These are phyloP conservation scores for Bubo bubo DNA, from an alignment of 2,113 vertebrate species.

Conservation along the genomic window DNA sequence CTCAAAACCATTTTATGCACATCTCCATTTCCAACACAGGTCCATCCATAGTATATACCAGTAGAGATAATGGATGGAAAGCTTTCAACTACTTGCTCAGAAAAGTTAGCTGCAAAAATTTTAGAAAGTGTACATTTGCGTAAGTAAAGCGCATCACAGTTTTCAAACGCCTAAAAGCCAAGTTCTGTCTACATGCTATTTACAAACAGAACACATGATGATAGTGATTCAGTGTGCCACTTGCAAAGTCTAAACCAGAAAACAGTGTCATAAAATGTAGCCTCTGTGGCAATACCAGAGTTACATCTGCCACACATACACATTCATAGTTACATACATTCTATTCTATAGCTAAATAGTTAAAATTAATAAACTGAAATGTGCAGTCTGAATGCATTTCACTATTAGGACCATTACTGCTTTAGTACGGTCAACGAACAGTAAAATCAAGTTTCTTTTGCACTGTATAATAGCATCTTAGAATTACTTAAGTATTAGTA, in stretches of 20 bases:
- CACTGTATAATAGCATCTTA: neutral
- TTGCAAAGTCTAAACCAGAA: neutral
- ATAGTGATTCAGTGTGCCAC: neutral
- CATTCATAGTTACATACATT: neutral
- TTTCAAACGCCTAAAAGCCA: neutral
- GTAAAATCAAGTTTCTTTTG: neutral
- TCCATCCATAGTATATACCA: slow-evolving; percentile 96
- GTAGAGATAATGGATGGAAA: slow-evolving; percentile 88
- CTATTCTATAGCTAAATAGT: neutral
- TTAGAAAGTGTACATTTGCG: neutral
- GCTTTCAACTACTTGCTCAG: slow-evolving; percentile 87
- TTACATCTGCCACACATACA: neutral
- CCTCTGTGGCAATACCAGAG: neutral
- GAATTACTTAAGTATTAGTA: neutral
- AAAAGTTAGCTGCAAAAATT: slow-evolving; percentile 87
- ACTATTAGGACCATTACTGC: neutral
- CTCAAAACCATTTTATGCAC: slow-evolving; percentile 96
- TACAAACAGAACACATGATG: neutral
- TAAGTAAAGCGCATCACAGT: neutral
- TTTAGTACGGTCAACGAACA: neutral
- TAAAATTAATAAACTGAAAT: neutral
- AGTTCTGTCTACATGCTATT: neutral
- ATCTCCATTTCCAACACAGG: slow-evolving; percentile 84
- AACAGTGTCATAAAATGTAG: neutral
- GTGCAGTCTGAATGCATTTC: neutral